A percentile compares a stretch with the other conserved stretches of the same genome.
Evolutionary conservation across 2,888 invertebrate species (phyloP).

Genomic region (Linnaemya vulpina): DNA sequence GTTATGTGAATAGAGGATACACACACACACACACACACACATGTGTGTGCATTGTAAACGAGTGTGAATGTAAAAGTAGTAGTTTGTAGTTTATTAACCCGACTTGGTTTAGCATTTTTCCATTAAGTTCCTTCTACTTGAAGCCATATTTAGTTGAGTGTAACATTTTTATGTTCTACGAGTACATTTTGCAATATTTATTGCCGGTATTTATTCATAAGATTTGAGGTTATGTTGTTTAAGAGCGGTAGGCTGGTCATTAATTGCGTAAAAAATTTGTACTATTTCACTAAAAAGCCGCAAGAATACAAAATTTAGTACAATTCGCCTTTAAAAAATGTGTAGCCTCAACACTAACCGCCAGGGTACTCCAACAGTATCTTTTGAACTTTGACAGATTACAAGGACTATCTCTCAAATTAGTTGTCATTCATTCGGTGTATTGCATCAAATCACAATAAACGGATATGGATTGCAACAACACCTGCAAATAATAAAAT

Average conservation of each 20-base stretch:
- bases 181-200: conserved; percentile 22
- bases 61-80: not conserved
- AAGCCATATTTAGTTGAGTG: not conserved
- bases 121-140: conserved; percentile 1
- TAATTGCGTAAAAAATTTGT: not conserved
- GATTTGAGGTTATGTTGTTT: conserved; percentile 29
- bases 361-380: too few species aligned
- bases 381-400: too few species aligned
- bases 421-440: too few species aligned
- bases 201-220: conserved; percentile 18
- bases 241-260: not conserved
- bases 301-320: not conserved
- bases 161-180: conserved; percentile 25
- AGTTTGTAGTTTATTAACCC: conserved; percentile 21
- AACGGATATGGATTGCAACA: too few species aligned
- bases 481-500: too few species aligned
- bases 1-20: not conserved
- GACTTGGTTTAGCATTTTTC: conserved; percentile 22
- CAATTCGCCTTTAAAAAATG: too few species aligned
- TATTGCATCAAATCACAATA: too few species aligned
- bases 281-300: not conserved
- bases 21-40: not conserved
- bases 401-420: too few species aligned
- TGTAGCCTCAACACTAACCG: too few species aligned
- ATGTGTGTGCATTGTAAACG: not conserved